Evolutionary conservation across 1,140 invertebrate species (phyloP), one percentile per base, ranked within the genome.

Genomic region (Cyphomyrmex costatus): DNA sequence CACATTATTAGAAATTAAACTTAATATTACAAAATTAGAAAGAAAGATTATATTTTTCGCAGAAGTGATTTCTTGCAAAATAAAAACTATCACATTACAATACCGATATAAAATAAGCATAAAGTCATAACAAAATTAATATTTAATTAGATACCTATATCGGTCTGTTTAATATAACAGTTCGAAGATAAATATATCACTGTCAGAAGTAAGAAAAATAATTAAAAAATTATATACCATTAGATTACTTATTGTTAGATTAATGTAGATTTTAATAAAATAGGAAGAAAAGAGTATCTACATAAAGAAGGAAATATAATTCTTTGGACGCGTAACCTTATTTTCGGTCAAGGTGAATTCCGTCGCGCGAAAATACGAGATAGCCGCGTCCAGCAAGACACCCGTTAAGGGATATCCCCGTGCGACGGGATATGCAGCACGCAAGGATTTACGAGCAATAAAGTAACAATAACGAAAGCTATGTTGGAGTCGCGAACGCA

Each of bases 401-500:
- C 24, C 84, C 85, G 84, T 91, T 88, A 90, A 90, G 76, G 60
- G 86, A 88, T 80, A 73, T 89, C 74, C 88, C 87, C 51, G 73
- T 79, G 84, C 49, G 73, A 74, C 66, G 61, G 79, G 80, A 89
- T 77, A 51, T 51, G 76, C 90, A 87, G 83, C 86, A 85, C 82
- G 70, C 58, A 63, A 90, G 87, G 92, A 94, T 94, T 94, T 94
- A 93, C 91, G 93, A 91, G 90, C 93, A 92, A 94, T 94, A 94
- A 94, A 94, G 91, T 93, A 93, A 92, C 93, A 93, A 93, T 93
- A 94, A 93, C 93, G 93, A 94, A 90, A 89, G 85, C 88, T 91
- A 92, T 89, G 92, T 93, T 85, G 91, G 85, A 86, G 82, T 91
- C 87, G 87, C 71, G 70, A 85, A 80, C 51, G 70, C 79, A 78